Evolutionary conservation across 2,888 invertebrate genomes (phyloP).

Genomic region (Napeogenes inachia): DNA sequence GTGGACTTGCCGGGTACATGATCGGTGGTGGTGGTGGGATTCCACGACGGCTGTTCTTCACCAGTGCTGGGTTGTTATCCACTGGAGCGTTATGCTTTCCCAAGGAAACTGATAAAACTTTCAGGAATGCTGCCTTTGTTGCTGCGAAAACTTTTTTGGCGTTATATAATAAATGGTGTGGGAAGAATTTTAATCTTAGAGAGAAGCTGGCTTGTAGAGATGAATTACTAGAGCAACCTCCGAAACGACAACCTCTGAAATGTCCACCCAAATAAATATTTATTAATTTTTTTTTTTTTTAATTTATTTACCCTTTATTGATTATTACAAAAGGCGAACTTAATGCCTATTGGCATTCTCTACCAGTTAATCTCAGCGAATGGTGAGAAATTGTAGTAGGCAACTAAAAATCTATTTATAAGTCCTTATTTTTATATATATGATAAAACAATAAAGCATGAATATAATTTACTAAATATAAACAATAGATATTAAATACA

Average conservation of each 20-base stretch:
- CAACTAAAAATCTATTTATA: no score
- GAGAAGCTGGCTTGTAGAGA: conserved; percentile 45
- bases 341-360: no score
- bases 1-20: conserved; percentile 39
- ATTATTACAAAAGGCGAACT: no score
- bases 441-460: no score
- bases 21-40: conserved; percentile 33
- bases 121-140: conserved; percentile 38
- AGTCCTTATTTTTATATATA: no score
- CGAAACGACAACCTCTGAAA: no score
- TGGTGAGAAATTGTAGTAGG: no score
- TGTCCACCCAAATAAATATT: conserved; percentile 30
- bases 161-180: conserved; percentile 40
- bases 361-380: no score
- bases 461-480: no score
- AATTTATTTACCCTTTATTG: no score
- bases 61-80: conserved; percentile 40
- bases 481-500: no score
- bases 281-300: no score
- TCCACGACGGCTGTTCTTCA: conserved; percentile 37
- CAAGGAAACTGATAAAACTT: conserved; percentile 49
- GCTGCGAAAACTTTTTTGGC: conserved; percentile 33
- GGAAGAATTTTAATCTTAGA: conserved; percentile 36
- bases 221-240: conserved; percentile 36
- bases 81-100: conserved; percentile 53